Conservation (phyloP, 2,888 invertebrate species). For the Yponomeuta evonymella region DNA sequence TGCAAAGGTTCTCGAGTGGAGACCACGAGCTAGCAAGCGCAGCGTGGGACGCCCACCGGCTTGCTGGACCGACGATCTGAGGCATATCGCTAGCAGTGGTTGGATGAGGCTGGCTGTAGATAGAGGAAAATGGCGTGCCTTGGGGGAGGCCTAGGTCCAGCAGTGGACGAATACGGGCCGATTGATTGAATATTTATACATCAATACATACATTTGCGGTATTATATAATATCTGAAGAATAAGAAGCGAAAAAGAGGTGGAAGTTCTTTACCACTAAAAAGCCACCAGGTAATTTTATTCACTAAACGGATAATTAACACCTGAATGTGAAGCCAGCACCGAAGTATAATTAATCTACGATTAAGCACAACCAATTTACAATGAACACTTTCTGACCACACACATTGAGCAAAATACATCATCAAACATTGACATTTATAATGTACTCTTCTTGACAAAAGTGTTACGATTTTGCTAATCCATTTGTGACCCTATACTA, state of each 20-base stretch:
- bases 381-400: constrained; percentile 33
- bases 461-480: not conserved
- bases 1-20: too few species aligned
- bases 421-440: constrained; percentile 25
- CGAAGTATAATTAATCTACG: constrained; percentile 8
- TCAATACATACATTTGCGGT: too few species aligned
- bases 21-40: too few species aligned
- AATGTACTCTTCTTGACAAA: not conserved
- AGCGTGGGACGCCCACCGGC: too few species aligned
- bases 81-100: too few species aligned
- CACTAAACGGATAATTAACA: not conserved
- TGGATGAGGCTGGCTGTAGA: too few species aligned
- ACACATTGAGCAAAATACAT: constrained; percentile 39
- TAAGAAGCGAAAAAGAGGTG: not conserved
- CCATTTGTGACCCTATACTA: too few species aligned
- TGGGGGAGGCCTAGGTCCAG: too few species aligned
- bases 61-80: too few species aligned
- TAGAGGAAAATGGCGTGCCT: too few species aligned
- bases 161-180: too few species aligned
- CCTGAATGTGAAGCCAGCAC: not conserved
- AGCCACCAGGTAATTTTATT: not conserved
- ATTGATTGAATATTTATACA: too few species aligned
- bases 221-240: not conserved
- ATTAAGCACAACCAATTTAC: constrained; percentile 16
- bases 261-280: not conserved